phyloP scores from a whole-genome alignment of 2,888 invertebrate genomes.

The Hydrotaea diabolus region DNA sequence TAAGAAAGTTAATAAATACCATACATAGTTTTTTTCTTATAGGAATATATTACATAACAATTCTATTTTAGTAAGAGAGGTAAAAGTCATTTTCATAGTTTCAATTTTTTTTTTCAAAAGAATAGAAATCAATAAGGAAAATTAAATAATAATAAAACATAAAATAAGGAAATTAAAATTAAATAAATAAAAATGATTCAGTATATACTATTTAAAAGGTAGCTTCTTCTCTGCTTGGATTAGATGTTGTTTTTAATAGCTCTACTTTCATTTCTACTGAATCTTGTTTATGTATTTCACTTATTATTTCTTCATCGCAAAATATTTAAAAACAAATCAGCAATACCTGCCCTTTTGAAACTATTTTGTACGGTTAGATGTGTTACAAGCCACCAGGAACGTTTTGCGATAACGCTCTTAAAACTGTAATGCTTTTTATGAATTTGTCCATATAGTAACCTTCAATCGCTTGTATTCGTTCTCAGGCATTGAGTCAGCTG shows the following conservation, averaged over 20 bases:
- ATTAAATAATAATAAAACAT: background rate
- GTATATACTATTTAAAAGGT: background rate
- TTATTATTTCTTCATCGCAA: constrained; percentile 2
- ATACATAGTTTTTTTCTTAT: no score
- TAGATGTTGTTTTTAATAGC: background rate
- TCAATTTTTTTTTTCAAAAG: background rate
- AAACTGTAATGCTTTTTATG: constrained; percentile 28
- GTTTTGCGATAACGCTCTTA: constrained; percentile 16
- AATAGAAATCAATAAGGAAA: background rate
- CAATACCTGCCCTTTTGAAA: constrained; percentile 39
- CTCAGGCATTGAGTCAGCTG: constrained; percentile 25
- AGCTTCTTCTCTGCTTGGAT: background rate
- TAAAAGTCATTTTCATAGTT: no score
- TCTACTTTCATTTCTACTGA: background rate
- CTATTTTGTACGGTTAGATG: constrained; percentile 23
- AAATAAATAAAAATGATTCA: background rate
- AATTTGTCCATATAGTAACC: constrained; percentile 34
- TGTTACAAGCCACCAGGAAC: background rate
- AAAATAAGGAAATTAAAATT: background rate
- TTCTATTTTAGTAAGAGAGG: no score
- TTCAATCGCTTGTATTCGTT: constrained; percentile 37
- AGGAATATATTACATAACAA: no score
- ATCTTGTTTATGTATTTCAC: background rate
- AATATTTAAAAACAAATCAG: background rate
- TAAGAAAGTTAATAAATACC: no score